Base-by-base conservation (phyloP, 2,113 vertebrate genomes). In the Brachypodius melanocephalos region DNA sequence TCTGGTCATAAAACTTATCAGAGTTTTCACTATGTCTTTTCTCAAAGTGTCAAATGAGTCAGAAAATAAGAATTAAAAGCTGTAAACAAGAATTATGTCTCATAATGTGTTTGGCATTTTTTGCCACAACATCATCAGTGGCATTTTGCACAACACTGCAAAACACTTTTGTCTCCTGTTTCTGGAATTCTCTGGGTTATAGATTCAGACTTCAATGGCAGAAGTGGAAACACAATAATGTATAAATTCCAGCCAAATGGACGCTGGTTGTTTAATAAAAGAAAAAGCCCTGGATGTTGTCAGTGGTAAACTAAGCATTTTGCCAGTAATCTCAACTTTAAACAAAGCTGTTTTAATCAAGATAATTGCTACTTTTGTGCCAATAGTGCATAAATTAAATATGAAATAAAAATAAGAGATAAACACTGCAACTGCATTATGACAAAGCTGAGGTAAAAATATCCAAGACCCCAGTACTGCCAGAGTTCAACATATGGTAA, bases 301-400 rank as follows among this genome's bases (percentile, higher is more conserved):
- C 88, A 90, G 26, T 80, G 34, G 73, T 45, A 92, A 95, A 84
- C 48, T 32, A 82, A 87, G 40, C 15, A 19, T 87, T 92, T 90
- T 95, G 73, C 83, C 87, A 72, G 68, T 90, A 95, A 76, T 71
- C 77, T 93, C 62, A 76, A 77, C 89, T 93, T 95, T 59, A 92
- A 89, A 89, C 79, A 91, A 88, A 96, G 61, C 74, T 94, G 26
- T 72, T 93, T 91, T 95, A 93, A 92, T 97, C 78, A 91, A 81
- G 71, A 55, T 77, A 83, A 81, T 92, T 85, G 51, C 68, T 68
- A 78, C 5, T 22, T 66, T 91, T 74, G 67, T 89, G 91, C 85
- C 89, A 96, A 75, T 25, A 45, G 34, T 26, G 63, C 40, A 74
- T 59, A 86, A 85, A 92, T 93, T 78, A 92, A 83, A 90, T 61